Base-by-base conservation (phyloP, 2,113 vertebrate genomes). In the Nesospiza acunhae region DNA sequence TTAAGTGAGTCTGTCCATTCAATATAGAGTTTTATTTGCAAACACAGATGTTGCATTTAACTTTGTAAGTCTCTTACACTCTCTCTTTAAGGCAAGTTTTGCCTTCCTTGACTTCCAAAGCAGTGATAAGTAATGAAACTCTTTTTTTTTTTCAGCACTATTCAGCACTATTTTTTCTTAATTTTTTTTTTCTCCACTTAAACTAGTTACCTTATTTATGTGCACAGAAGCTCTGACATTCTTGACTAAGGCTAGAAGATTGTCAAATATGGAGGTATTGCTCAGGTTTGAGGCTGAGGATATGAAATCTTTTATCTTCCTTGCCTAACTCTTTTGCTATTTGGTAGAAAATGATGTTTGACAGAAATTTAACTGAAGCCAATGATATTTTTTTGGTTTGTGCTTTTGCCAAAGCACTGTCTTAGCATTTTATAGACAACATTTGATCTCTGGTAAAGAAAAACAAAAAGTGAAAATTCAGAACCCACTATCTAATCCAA, bases 111-210 rank as follows among this genome's bases (percentile, higher is more conserved):
- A 50, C 46, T 76, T 83, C 18, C 7, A 31, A 63, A 67, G 9
- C 30, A 68, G 22, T 73, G 13, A 56, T 14, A 21, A 87, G 4
- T 42, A 52, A 47, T 33, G 15, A 73, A 93, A 39, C 39, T 39
- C 39, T 39, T 39, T 39, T 39, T 11, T 39, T 39, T 39, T 39
- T 39, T 39, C 39, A 39, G 39, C 39, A 39, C 39, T 39, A 39
- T 39, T 39, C 39, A 39, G 39, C 39, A 39, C 39, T 39, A 39
- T 39, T 39, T 59, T 80, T 55, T 14, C 8, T 35, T 46, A 41
- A 1, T 28, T 9, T 44, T 49, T 27, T 23, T 44, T 46, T 15
- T 2, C 0, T 9, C 13, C 21, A 10, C 39, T 39, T 13, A 14
- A 59, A 13, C 12, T 47, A 1, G 19, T 14, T 70, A 28, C 24